Conservation (phyloP, 2,113 vertebrate genomes). For the Sphyrna mokarran region DNA sequence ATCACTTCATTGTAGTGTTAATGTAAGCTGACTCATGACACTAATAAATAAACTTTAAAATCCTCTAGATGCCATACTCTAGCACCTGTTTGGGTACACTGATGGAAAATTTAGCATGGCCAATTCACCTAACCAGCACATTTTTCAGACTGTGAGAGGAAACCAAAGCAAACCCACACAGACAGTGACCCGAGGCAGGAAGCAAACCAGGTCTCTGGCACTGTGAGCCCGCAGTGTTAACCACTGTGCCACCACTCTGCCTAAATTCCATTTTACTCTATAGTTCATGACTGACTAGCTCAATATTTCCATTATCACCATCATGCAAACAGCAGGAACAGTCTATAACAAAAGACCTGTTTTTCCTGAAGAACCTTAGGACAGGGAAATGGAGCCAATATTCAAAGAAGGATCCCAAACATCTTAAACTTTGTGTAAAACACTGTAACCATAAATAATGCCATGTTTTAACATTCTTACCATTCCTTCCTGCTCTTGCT, state of each 20-base stretch:
- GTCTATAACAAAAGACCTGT: neutral
- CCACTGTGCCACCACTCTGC: neutral
- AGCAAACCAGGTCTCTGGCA: too few species aligned
- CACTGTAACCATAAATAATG: neutral
- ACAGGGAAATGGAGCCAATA: neutral
- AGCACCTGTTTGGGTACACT: too few species aligned
- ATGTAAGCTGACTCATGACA: too few species aligned
- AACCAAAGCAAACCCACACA: too few species aligned
- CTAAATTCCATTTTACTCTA: neutral
- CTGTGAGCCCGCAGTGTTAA: too few species aligned
- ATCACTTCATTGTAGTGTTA: too few species aligned
- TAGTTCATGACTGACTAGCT: neutral
- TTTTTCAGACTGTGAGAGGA: too few species aligned
- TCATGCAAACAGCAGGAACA: neutral
- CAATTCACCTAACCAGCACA: too few species aligned
- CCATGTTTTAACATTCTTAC: slow-evolving; percentile 2
- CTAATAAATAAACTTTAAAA: too few species aligned
- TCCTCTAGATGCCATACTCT: too few species aligned
- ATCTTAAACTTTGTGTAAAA: neutral
- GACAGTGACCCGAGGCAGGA: too few species aligned
- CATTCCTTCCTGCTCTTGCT: neutral
- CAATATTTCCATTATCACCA: neutral
- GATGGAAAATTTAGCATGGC: too few species aligned
- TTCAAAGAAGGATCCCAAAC: neutral
- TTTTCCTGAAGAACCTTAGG: neutral